phyloP scores from a whole-genome alignment of 2,888 invertebrate genomes.

The Volucella inflata region DNA sequence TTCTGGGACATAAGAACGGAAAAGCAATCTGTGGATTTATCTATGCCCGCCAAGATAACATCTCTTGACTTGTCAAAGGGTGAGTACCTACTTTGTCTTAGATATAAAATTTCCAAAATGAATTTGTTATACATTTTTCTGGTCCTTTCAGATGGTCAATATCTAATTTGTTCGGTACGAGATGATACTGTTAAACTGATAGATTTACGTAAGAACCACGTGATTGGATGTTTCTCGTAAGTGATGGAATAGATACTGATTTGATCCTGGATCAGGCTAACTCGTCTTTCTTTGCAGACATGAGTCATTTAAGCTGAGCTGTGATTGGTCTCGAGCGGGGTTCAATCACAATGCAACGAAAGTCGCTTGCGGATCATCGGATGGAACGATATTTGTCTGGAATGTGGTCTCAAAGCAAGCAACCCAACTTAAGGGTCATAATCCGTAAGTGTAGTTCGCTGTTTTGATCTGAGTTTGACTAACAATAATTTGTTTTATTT shows the following conservation, averaged over 20 bases:
- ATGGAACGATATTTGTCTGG: conserved; percentile 97
- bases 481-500: not conserved
- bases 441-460: conserved; percentile 86
- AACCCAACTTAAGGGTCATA: conserved; percentile 91
- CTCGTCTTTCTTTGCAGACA: conserved; percentile 86
- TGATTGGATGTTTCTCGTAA: conserved; percentile 95
- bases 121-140: not conserved
- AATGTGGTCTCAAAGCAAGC: conserved; percentile 91
- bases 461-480: not conserved
- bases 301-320: conserved; percentile 97
- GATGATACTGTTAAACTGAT: conserved; percentile 97
- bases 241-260: conserved; percentile 77
- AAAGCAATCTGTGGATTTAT: conserved; percentile 92
- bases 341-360: conserved; percentile 96
- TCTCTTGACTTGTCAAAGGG: conserved; percentile 97
- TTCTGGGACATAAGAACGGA: conserved; percentile 98
- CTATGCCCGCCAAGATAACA: conserved; percentile 96
- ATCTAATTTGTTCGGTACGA: conserved; percentile 95
- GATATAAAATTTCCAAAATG: not conserved
- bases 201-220: conserved; percentile 97
- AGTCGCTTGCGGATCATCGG: conserved; percentile 95
- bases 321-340: conserved; percentile 96
- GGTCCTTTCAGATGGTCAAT: conserved; percentile 90
- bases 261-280: conserved; percentile 2
- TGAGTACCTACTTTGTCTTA: conserved; percentile 80